Percentiles rank a stretch among this genome's conserved stretches.
These are phyloP conservation scores for Aegithalos caudatus DNA, from an alignment of 2,113 vertebrate species.

Conservation along the genomic window DNA sequence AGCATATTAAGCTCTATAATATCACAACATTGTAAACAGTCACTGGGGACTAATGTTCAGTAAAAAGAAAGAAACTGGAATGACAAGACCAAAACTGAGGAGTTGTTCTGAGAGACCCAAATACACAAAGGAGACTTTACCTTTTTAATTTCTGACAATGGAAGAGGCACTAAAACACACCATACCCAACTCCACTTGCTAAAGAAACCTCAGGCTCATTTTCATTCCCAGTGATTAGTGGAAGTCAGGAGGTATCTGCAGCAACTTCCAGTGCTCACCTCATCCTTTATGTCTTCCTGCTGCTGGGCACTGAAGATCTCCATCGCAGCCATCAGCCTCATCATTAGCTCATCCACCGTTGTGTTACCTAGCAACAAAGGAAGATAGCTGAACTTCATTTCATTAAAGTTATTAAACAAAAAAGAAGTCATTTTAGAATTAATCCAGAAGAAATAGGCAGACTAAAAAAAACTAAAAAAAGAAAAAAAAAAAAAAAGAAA, in stretches of 20 bases:
- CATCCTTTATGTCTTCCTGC: slow-evolving; percentile 97
- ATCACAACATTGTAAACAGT: neutral
- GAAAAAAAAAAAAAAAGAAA: neutral
- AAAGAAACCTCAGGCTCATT: neutral
- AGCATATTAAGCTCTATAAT: neutral
- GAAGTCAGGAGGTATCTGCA: slow-evolving; percentile 13
- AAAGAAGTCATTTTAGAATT: slow-evolving; percentile 59
- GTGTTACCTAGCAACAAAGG: slow-evolving; percentile 89
- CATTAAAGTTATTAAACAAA: slow-evolving; percentile 52
- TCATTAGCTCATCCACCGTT: slow-evolving; percentile 98
- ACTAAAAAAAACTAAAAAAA: neutral
- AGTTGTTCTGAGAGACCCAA: neutral
- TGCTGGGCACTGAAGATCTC: slow-evolving; percentile 98
- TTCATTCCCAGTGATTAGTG: neutral
- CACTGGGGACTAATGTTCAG: neutral
- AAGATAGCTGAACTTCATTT: slow-evolving; percentile 49
- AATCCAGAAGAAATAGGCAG: slow-evolving; percentile 53
- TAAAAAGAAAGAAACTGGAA: neutral
- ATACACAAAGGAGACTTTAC: neutral
- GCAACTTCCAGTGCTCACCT: slow-evolving; percentile 77
- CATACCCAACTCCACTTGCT: neutral
- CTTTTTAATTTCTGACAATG: neutral
- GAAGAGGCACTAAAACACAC: neutral
- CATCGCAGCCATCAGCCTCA: slow-evolving; percentile 98
- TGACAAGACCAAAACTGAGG: neutral